Evolutionary conservation across 2,113 vertebrate genomes (phyloP), one percentile per base, ranked within the genome.

Genomic region (Junco hyemalis): DNA sequence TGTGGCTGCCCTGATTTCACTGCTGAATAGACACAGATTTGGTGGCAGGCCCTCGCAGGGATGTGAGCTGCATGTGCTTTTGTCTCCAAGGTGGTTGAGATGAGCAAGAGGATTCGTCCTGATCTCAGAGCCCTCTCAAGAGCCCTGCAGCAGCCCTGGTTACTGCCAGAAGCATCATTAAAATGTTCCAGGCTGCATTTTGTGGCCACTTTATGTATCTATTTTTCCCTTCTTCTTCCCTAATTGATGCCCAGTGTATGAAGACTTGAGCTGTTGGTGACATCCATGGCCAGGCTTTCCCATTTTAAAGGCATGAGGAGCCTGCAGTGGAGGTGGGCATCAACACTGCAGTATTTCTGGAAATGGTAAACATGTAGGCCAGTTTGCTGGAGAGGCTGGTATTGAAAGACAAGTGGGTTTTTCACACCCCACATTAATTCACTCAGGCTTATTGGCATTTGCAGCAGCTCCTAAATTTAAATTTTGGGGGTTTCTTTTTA

Each of bases 121-220:
- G 26, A 5, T 77, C 65, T 31, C 48, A 3, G 45, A 83, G 80
- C 76, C 53, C 17, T 13, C 31, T 9, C 61, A 1, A 2, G 68
- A 60, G 45, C 71, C 2, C 83, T 54, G 68, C 51, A 47, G 71
- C 66, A 92, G 76, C 83, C 33, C 51, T 36, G 21, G 1, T 60
- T 8, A 5, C 31, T 42, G 31, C 48, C 70, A 38, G 40, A 2
- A 87, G 14, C 60, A 45, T 33, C 81, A 5, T 57, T 78, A 33
- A 36, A 83, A 56, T 0, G 8, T 29, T 24, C 63, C 64, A 35
- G 42, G 44, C 76, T 70, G 56, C 5, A 0, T 29, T 92, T 69
- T 33, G 2, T 77, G 22, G 19, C 6, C 5, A 1, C 10, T 64
- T 15, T 7, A 8, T 5, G 1, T 19, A 1, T 19, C 1, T 6